Base-by-base conservation (phyloP, 1,140 invertebrate genomes). In the Drosophila trapezifrons region DNA sequence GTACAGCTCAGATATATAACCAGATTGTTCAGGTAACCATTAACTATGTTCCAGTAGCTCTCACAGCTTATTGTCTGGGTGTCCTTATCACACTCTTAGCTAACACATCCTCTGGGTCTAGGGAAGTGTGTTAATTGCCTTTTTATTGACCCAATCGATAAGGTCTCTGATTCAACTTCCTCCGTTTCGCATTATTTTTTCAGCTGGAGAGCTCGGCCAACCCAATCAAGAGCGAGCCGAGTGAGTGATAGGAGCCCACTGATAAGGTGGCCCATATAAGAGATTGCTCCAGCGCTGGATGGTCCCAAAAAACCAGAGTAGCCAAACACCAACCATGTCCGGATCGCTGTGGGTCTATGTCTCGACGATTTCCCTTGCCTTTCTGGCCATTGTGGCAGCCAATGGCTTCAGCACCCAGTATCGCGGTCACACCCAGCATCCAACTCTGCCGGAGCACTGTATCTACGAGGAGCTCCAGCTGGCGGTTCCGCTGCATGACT, bases 381-480 rank as follows among this genome's bases (percentile, higher is more conserved):
- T 10, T 20, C 12, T 46, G 15, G 0, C 47, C 3, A 1, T 18
- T 3, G 46, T 67, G n/a, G 9, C 10, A 0, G 37, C 10, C 2
- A 40, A 46, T 12, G 67, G 75, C 17, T 70, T 79, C 2, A 82
- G 76, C 40, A 69, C 70, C 8, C 86, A 90, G 43, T 90, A 87
- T 52, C 69, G 66, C 1, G 86, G 86, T 20, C 64, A 80, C 52
- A 54, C 76, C 5, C 56, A 70, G 32, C 79, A 90, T 45, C 43
- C 86, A 3, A 69, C 40, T 2, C 7, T 80, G 6, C 12, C 76
- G 5, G 45, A 62, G 9, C 73, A 85, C 37, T 91, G 89, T 38
- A 76, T 76, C 40, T 90, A 90, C 47, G 81, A 76, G 59, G 89
- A 91, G 54, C 56, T 90, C 8, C 42, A 83, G 4, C 25, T 91